phyloP scores from a whole-genome alignment of 2,888 invertebrate species.

The Neocrepidodera transversa region DNA sequence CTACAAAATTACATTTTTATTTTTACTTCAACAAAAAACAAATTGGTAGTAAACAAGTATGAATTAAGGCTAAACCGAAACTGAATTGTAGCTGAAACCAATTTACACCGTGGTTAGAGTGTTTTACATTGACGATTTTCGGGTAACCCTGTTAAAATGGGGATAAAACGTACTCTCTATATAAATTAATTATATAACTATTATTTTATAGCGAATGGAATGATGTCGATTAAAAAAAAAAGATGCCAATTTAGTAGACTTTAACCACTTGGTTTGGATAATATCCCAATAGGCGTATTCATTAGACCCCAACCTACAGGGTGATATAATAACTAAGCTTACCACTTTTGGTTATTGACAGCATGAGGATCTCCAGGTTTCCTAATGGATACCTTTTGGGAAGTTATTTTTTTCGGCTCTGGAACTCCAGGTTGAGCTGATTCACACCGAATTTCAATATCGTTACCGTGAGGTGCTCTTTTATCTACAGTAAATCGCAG shows the following conservation, averaged over 20 bases:
- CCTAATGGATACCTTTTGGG: slow-evolving; percentile 43
- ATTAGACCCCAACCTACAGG: no score
- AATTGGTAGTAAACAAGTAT: not conserved
- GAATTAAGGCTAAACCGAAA: not conserved
- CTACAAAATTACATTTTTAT: no score
- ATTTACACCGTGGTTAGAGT: slow-evolving; percentile 25
- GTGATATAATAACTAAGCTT: not conserved
- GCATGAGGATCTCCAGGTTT: slow-evolving; percentile 42
- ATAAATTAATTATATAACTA: no score
- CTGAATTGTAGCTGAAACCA: slow-evolving; percentile 19
- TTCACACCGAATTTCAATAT: slow-evolving; percentile 53
- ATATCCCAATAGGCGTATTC: no score
- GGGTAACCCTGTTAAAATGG: slow-evolving; percentile 20
- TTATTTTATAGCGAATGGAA: no score
- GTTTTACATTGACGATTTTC: slow-evolving; percentile 26
- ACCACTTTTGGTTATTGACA: slow-evolving; percentile 49
- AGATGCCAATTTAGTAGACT: no score
- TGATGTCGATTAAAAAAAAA: no score
- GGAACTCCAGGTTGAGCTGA: slow-evolving; percentile 54
- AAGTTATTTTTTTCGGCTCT: slow-evolving; percentile 47
- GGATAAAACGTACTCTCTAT: slow-evolving; percentile 12
- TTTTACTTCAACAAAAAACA: no score
- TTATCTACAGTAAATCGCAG: slow-evolving; percentile 50
- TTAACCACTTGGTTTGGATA: no score
- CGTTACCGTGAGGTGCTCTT: slow-evolving; percentile 48